phyloP scores from a whole-genome alignment of 2,113 vertebrate species.

The Acrocephalus kingi region DNA sequence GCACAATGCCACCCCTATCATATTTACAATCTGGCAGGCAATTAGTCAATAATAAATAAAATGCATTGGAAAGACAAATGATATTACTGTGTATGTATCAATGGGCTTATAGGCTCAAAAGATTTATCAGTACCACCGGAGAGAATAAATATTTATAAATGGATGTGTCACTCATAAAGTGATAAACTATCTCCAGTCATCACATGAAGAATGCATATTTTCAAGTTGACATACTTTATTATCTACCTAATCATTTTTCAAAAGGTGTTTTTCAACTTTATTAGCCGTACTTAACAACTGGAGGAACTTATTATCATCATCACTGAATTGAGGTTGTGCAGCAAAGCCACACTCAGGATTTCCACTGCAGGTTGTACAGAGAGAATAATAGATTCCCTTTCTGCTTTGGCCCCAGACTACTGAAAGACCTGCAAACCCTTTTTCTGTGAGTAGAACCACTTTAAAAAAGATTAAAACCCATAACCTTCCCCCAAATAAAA shows the following conservation, averaged over 20 bases:
- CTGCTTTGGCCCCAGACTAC: neutral
- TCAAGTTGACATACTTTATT: slow-evolving; percentile 63
- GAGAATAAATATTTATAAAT: slow-evolving; percentile 74
- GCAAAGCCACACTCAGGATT: neutral
- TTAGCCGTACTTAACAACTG: slow-evolving; percentile 53
- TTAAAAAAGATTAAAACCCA: neutral
- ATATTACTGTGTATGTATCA: slow-evolving; percentile 59
- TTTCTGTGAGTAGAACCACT: neutral
- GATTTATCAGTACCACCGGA: slow-evolving; percentile 71
- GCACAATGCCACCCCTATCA: slow-evolving; percentile 68
- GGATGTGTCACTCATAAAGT: slow-evolving; percentile 56
- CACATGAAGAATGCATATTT: slow-evolving; percentile 66
- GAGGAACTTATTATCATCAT: slow-evolving; percentile 33
- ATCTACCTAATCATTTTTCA: slow-evolving; percentile 69
- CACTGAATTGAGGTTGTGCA: neutral
- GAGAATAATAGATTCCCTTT: neutral
- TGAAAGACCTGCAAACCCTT: neutral
- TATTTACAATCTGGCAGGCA: slow-evolving; percentile 78
- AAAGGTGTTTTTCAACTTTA: slow-evolving; percentile 67
- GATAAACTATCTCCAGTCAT: slow-evolving; percentile 65
- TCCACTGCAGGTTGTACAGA: neutral
- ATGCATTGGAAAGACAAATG: slow-evolving; percentile 64
- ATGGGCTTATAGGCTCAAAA: slow-evolving; percentile 67
- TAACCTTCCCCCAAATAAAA: neutral
- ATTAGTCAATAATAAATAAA: slow-evolving; percentile 77